Conservation (phyloP, 2,113 vertebrate genomes). For the Phocoena phocoena region DNA sequence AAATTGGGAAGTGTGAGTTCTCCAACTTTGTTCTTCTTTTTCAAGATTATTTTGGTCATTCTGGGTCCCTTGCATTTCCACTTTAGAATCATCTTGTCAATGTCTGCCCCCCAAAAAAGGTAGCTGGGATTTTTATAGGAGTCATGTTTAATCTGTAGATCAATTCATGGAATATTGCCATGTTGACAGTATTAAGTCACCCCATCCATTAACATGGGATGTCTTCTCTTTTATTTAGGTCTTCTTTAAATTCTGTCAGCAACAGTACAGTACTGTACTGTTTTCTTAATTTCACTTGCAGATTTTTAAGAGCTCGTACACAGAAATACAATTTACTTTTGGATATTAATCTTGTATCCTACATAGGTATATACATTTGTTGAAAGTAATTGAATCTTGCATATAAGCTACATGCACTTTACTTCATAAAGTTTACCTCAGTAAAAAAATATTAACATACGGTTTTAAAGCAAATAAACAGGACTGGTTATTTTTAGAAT, state of each 20-base stretch:
- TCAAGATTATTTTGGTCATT: not conserved
- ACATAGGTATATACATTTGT: not conserved
- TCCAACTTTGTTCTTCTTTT: not conserved
- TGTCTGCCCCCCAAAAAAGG: not conserved
- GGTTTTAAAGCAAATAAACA: not conserved
- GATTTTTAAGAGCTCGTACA: not conserved
- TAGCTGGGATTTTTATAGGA: not conserved
- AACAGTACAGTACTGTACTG: not conserved
- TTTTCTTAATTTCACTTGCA: not conserved
- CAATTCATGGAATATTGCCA: not conserved
- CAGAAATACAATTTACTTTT: not conserved
- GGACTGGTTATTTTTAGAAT: not conserved
- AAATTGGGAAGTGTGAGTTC: not conserved
- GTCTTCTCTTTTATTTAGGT: not conserved
- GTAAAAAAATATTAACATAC: not conserved
- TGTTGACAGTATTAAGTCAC: not conserved
- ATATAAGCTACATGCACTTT: not conserved
- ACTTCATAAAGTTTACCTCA: not conserved
- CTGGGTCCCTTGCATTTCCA: not conserved
- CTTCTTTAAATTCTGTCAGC: conserved; percentile 7
- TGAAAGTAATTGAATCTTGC: not conserved
- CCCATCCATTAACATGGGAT: not conserved
- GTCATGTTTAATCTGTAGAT: not conserved
- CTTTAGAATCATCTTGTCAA: not conserved
- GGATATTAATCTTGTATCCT: not conserved